Evolutionary conservation across 2,797 vertebrate genomes (phyloP).

Genomic region (Cynodonichthys magdalenae): DNA sequence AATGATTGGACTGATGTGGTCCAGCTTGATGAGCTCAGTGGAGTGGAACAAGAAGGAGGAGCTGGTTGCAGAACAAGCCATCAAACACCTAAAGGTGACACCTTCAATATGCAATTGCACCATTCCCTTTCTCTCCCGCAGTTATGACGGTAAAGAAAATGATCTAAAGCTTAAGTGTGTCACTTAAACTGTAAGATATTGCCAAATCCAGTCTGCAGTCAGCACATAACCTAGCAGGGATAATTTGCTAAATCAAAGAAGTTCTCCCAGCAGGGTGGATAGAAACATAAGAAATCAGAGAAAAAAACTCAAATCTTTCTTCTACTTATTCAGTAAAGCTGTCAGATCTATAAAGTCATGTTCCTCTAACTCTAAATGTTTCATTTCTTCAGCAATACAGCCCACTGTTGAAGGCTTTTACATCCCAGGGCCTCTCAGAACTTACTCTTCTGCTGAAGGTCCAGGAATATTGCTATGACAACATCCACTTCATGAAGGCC

Average conservation of each 20-base stretch:
- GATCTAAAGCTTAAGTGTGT: neutral
- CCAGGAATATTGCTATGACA: conserved; percentile 95
- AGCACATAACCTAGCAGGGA: conserved; percentile 19
- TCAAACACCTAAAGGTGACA: conserved; percentile 95
- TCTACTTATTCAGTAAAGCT: neutral
- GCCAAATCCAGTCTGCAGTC: conserved; percentile 7
- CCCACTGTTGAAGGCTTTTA: conserved; percentile 92
- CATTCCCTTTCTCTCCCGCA: neutral
- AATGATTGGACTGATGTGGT: conserved; percentile 91
- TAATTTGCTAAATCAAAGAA: conserved; percentile 25
- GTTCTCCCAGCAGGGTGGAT: conserved; percentile 7
- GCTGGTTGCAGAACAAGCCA: conserved; percentile 96
- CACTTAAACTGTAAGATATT: conserved; percentile 13
- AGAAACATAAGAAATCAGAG: conserved; percentile 15
- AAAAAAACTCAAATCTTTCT: neutral
- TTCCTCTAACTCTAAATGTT: conserved; percentile 6
- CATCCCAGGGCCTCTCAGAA: conserved; percentile 92
- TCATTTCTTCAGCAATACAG: conserved; percentile 88
- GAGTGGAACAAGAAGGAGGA: conserved; percentile 98
- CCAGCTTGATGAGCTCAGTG: conserved; percentile 91
- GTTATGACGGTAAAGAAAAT: neutral
- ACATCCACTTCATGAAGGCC: conserved; percentile 97
- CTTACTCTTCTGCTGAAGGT: conserved; percentile 92
- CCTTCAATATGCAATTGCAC: conserved; percentile 8
- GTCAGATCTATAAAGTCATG: neutral